Conservation (phyloP, 1,140 invertebrate genomes). For the Tachypleus tridentatus region DNA sequence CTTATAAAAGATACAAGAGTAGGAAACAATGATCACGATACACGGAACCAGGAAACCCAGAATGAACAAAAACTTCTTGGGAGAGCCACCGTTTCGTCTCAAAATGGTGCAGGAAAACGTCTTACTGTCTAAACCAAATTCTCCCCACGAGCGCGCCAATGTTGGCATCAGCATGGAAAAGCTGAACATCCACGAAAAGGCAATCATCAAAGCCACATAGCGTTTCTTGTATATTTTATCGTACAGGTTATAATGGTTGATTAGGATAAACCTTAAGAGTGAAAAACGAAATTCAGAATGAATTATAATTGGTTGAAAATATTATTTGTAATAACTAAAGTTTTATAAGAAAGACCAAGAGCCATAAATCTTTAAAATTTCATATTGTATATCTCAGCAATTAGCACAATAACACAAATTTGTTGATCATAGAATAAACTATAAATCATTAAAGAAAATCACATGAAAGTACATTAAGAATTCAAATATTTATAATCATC, state of each 20-base stretch:
- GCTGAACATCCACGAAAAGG: slow-evolving; percentile 58
- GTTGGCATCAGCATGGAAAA: slow-evolving; percentile 56
- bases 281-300: no score
- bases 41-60: slow-evolving; percentile 69
- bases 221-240: slow-evolving; percentile 15
- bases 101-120: slow-evolving; percentile 34
- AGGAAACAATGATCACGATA: slow-evolving; percentile 64
- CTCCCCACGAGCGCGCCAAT: slow-evolving; percentile 62
- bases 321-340: no score
- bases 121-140: slow-evolving; percentile 51
- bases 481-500: no score
- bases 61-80: slow-evolving; percentile 72
- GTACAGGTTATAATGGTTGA: slow-evolving; percentile 21
- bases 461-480: no score
- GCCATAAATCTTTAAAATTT: no score
- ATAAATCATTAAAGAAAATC: no score
- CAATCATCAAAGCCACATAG: slow-evolving; percentile 20
- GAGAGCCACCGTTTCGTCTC: slow-evolving; percentile 50
- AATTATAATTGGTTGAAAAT: no score
- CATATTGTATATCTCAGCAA: no score
- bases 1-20: slow-evolving; percentile 31
- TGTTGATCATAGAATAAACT: no score
- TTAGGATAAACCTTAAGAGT: slow-evolving; percentile 18
- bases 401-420: no score
- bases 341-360: no score